Percentiles rank a stretch among this genome's conserved stretches.
Evolutionary conservation across 2,888 invertebrate genomes (phyloP).

Genomic region (Gerris lacustris): DNA sequence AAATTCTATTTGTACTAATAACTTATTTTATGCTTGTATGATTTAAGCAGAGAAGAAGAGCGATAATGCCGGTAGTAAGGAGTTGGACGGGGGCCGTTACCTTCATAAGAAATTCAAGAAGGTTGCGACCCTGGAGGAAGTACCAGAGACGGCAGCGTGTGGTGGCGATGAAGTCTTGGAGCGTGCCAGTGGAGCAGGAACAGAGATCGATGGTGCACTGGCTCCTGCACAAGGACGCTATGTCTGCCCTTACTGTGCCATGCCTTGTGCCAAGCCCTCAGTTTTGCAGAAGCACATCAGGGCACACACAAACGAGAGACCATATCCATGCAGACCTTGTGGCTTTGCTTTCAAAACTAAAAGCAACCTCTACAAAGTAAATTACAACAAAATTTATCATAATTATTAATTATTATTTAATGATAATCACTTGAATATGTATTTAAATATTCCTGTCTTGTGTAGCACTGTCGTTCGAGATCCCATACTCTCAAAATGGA

Average conservation of each 20-base stretch:
- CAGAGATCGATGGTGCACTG: slow-evolving; percentile 8
- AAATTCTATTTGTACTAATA: too few species aligned
- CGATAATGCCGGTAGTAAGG: not conserved
- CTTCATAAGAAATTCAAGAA: slow-evolving; percentile 89
- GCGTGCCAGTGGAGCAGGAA: slow-evolving; percentile 38
- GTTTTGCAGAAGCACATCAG: slow-evolving; percentile 87
- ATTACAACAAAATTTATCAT: too few species aligned
- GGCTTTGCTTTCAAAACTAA: slow-evolving; percentile 89
- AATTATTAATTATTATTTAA: too few species aligned
- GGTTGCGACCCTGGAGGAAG: slow-evolving; percentile 42
- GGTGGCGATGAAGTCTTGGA: slow-evolving; percentile 31
- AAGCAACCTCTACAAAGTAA: slow-evolving; percentile 71
- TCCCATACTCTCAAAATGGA: slow-evolving; percentile 56
- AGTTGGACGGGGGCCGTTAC: slow-evolving; percentile 44
- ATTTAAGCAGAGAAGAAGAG: not conserved
- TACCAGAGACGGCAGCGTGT: slow-evolving; percentile 16
- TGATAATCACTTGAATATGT: too few species aligned
- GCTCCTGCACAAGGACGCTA: slow-evolving; percentile 49
- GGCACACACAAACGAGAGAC: slow-evolving; percentile 84
- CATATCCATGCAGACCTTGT: slow-evolving; percentile 78
- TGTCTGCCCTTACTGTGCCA: slow-evolving; percentile 75
- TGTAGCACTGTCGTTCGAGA: slow-evolving; percentile 46
- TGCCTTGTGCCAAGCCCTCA: slow-evolving; percentile 83
- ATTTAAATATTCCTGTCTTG: not conserved
- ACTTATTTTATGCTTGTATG: too few species aligned